These are phyloP conservation scores for Brachirus orientalis DNA, from an alignment of 2,113 vertebrate species.

Conservation along the genomic window DNA sequence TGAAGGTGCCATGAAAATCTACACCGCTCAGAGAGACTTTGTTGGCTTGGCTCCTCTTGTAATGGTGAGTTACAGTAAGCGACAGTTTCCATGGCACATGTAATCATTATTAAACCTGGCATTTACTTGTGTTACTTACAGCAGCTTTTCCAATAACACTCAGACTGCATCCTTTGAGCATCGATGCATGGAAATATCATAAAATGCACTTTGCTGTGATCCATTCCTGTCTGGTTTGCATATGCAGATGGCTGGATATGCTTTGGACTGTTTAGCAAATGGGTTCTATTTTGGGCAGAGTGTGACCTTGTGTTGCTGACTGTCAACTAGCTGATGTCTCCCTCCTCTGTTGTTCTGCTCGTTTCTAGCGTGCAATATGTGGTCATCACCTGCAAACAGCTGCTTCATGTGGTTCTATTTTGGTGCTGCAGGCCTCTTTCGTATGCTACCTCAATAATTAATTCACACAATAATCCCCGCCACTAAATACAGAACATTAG, in stretches of 20 bases:
- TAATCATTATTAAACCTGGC: too few species aligned
- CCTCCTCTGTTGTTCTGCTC: conserved; percentile 55
- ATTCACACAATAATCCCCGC: conserved; percentile 52
- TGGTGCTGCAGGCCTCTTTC: conserved; percentile 41
- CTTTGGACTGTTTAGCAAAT: conserved; percentile 64
- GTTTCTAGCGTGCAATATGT: conserved; percentile 53
- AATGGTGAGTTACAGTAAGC: conserved; percentile 88
- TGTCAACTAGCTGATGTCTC: conserved; percentile 63
- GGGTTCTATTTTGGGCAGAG: conserved; percentile 69
- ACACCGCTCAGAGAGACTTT: conserved; percentile 88
- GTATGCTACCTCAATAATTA: conserved; percentile 59
- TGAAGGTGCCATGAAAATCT: conserved; percentile 90
- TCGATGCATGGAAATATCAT: conserved; percentile 57
- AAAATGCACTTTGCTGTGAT: conserved; percentile 65
- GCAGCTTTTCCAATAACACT: conserved; percentile 29
- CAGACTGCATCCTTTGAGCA: conserved; percentile 46
- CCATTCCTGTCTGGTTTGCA: conserved; percentile 61
- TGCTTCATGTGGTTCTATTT: conserved; percentile 62
- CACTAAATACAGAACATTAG: conserved; percentile 43
- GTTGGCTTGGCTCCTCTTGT: conserved; percentile 88
- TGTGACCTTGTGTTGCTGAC: conserved; percentile 69
- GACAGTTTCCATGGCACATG: conserved; percentile 24
- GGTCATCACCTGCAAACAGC: conserved; percentile 61
- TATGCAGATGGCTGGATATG: conserved; percentile 43
- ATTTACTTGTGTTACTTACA: conserved; percentile 26